Evolutionary conservation across 2,797 vertebrate species (phyloP), one percentile per base, ranked within the genome.

Genomic region (Sphaeramia orbicularis): DNA sequence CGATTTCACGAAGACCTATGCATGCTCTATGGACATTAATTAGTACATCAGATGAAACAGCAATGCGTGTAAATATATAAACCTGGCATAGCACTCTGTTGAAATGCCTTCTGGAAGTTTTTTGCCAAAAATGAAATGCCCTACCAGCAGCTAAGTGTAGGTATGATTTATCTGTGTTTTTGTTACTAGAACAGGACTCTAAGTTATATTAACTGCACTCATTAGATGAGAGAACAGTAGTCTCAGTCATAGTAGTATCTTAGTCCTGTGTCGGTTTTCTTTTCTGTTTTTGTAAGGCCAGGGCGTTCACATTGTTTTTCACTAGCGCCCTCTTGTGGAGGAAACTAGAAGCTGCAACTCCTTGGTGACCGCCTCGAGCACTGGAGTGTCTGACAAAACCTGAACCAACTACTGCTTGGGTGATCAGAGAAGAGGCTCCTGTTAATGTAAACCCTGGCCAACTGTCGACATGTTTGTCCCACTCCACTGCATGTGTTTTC

Each of bases 1-100:
- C 42, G 58, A 86, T 79, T 85, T 86, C 80, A 80, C 57, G 30
- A 85, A 65, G 84, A 92, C 90, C 93, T 94, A 93, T 93, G 94
- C 94, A 95, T 95, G 94, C 92, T 92, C 89, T 90, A 91, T 88
- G 86, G 87, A 94, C 83, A 83, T 83, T 73, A 76, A 87, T 78
- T 66, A 77, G 71, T 71, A 89, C 89, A 90, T 84, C 83, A 38
- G 43, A 91, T 53, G 56, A 83, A 24, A 24, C 21, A 85, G 78
- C 71, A 19, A 85, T 78, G n/a, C 74, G 52, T 91, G 87, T 92
- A 91, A 60, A 91, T 90, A 89, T 10, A 62, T 65, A 48, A 84
- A 58, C 69, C 32, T 59, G 76, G 80, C 83, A 76, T 75, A 69
- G 64, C 76, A 71, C 57, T 72, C 65, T 65, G 71, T 78, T 65